A percentile compares a stretch with the other conserved stretches of the same genome.
Evolutionary conservation across 2,113 vertebrate species (phyloP).

Genomic region (Vombatus ursinus): DNA sequence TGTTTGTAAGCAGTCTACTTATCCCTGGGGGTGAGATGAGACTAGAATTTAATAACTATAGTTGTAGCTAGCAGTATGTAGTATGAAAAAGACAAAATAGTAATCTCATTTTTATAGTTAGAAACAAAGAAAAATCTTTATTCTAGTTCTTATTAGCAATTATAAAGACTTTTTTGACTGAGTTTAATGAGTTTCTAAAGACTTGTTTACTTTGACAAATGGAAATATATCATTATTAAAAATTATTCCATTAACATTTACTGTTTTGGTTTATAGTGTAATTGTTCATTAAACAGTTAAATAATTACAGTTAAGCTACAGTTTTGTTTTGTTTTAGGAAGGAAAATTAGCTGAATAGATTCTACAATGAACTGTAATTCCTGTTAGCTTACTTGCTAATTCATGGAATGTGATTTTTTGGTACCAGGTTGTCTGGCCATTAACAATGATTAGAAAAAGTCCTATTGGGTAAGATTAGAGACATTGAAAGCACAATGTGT

Average conservation of each 20-base stretch:
- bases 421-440: slow-evolving; percentile 37
- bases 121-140: neutral
- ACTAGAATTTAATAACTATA: neutral
- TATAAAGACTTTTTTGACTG: neutral
- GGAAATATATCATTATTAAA: neutral
- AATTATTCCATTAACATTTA: neutral
- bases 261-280: neutral
- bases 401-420: slow-evolving; percentile 57
- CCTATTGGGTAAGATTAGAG: slow-evolving; percentile 66
- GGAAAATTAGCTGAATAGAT: neutral
- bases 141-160: neutral
- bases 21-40: neutral
- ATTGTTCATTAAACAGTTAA: neutral
- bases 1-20: neutral
- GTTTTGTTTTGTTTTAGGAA: neutral
- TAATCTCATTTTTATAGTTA: neutral
- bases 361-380: neutral
- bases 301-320: neutral
- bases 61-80: neutral
- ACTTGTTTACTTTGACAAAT: neutral
- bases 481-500: slow-evolving; percentile 57
- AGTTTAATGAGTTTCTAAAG: neutral
- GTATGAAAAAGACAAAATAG: neutral
- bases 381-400: slow-evolving; percentile 51
- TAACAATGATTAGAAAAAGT: slow-evolving; percentile 62